Percentiles rank a stretch among this genome's conserved stretches.
Evolutionary conservation across 1,140 invertebrate genomes (phyloP).

Genomic region (Eufriesea mexicana): DNA sequence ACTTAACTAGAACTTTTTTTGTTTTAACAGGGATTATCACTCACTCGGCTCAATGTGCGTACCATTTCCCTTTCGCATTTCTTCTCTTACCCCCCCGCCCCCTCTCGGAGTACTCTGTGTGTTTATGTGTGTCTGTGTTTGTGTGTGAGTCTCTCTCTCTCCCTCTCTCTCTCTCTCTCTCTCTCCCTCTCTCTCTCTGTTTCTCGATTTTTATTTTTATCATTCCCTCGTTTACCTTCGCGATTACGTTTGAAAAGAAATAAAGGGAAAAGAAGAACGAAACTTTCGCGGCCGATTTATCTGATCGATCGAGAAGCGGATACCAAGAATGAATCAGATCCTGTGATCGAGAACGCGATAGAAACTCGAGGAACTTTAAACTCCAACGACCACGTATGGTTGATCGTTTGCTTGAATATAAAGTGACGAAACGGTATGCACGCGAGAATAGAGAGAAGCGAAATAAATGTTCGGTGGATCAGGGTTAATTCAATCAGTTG

Average conservation of each 20-base stretch:
- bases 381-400: no score
- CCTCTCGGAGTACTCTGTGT: constrained; percentile 2
- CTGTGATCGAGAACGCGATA: constrained; percentile 37
- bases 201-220: neutral
- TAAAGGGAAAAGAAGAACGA: neutral
- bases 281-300: neutral
- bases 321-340: neutral
- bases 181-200: neutral
- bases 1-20: constrained; percentile 60
- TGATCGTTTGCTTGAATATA: neutral
- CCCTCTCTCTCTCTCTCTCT: neutral
- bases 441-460: neutral
- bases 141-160: neutral
- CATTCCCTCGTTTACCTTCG: neutral
- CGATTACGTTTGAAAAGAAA: neutral
- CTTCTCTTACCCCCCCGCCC: neutral
- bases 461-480: neutral
- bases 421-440: neutral
- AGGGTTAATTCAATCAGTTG: neutral
- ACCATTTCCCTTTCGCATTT: constrained; percentile 59
- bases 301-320: constrained; percentile 17
- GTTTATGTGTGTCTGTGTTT: constrained; percentile 4
- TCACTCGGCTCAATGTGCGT: constrained; percentile 77
- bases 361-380: constrained; percentile 28
- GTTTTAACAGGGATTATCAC: constrained; percentile 74